Base-by-base conservation (phyloP, 2,797 vertebrate genomes). In the Remorina albescens region DNA sequence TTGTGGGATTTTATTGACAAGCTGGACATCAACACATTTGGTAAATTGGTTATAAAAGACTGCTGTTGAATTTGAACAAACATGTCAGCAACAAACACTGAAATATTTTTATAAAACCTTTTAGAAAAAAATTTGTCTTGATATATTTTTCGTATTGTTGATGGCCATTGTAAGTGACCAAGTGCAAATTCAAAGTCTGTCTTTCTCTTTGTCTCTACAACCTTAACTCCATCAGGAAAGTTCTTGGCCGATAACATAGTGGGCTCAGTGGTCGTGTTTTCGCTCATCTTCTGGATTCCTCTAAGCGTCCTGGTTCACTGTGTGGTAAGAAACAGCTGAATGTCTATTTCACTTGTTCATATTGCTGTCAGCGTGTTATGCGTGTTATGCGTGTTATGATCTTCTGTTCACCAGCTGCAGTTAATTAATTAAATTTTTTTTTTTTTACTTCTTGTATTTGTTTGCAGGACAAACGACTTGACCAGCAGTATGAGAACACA, bases 1-100 rank as follows among this genome's bases (percentile, higher is more conserved):
- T 91, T 99, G 66, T 99, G 98, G 98, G 97, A 98, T 85, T 99
- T 99, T 81, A 99, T 99, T 19, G 98, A 99, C 89, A 96, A 98
- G 67, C 93, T 99, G 76, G 95, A 98, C 90, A 99, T 99, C 81
- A 99, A 99, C 79, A 99, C 97, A 23, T 97, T 99, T 32, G 95
- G 98, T 99, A 92, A 93, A 80, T 60, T 10, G 1, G 2, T 34
- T 8, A 34, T 4, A 53, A 23, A 4, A 46, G 1, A 18, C 26
- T 30, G 4, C 42, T 56, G 37, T 28, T 2, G 34, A 32, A 19
- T 44, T 30, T 13, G 4, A 34, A 55, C 2, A 32, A 32, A 34
- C 41, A 41, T 15, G 5, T 6, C 7, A 6, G 13, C 15, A 10
- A 19, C 9, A 28, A 37, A 26, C 26, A 19, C 30, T 26, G 5